Evolutionary conservation across 2,113 vertebrate species (phyloP).

Genomic region (Neofelis nebulosa): DNA sequence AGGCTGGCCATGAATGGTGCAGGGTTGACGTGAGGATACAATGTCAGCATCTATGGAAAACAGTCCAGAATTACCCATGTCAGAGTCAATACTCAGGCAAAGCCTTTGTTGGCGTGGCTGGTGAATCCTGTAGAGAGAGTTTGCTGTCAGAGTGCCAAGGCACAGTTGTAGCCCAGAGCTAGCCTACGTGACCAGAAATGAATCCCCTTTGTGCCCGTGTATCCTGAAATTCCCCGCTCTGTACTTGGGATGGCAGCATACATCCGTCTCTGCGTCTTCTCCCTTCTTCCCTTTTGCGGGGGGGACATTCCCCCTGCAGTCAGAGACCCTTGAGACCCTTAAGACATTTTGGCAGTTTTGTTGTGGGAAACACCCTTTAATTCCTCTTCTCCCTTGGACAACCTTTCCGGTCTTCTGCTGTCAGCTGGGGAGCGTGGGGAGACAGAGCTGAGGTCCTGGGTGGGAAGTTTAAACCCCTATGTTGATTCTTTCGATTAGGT

Average conservation of each 20-base stretch:
- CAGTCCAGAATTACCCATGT: background rate
- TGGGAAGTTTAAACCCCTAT: background rate
- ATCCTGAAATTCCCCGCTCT: background rate
- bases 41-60: background rate
- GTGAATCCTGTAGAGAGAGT: background rate
- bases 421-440: rapidly evolving
- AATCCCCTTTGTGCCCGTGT: background rate
- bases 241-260: background rate
- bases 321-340: background rate
- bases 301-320: background rate
- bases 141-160: background rate
- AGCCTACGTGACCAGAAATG: background rate
- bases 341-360: background rate
- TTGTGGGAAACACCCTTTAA: background rate
- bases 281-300: background rate
- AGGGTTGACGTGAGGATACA: background rate
- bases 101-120: background rate
- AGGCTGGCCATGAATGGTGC: background rate
- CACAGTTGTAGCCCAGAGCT: background rate
- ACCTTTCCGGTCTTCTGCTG: background rate
- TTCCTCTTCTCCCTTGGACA: background rate
- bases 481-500: background rate
- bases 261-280: background rate
- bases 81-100: background rate
- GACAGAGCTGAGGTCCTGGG: background rate